Conservation (phyloP, 1,140 invertebrate species). For the Megathymus violae region DNA sequence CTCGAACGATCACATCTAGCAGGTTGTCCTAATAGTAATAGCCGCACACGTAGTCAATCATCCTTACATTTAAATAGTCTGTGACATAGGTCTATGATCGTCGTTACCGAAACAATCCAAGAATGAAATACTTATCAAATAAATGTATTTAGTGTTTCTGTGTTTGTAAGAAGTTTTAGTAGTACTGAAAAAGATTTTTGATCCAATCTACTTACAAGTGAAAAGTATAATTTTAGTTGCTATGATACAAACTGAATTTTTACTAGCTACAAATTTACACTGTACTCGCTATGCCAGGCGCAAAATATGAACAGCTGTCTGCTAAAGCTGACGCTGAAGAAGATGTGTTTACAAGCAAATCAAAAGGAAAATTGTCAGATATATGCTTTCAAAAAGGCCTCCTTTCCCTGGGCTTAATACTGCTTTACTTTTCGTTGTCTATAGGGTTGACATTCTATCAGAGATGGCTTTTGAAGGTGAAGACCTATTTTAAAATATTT, state of each 20-base stretch:
- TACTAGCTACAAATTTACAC: slow-evolving; percentile 34
- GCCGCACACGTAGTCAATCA: too few species aligned
- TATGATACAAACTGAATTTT: slow-evolving; percentile 53
- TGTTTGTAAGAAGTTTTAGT: neutral
- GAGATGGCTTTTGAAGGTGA: slow-evolving; percentile 94
- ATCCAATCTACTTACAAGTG: too few species aligned
- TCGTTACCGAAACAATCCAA: too few species aligned
- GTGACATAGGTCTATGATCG: too few species aligned
- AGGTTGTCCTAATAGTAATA: too few species aligned
- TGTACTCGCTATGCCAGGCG: slow-evolving; percentile 65
- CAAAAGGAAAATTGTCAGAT: slow-evolving; percentile 67
- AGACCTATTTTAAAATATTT: too few species aligned
- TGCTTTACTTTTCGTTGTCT: slow-evolving; percentile 94
- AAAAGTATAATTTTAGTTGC: slow-evolving; percentile 36
- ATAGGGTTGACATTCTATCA: slow-evolving; percentile 99
- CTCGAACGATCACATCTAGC: too few species aligned
- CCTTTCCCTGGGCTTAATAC: slow-evolving; percentile 84
- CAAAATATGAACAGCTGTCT: slow-evolving; percentile 81
- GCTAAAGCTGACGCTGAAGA: slow-evolving; percentile 69
- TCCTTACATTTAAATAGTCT: too few species aligned
- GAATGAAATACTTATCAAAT: too few species aligned
- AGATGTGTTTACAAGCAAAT: slow-evolving; percentile 64
- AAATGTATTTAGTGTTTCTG: neutral
- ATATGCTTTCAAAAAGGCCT: slow-evolving; percentile 71
- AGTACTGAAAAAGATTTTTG: neutral